phyloP scores from a whole-genome alignment of 2,113 vertebrate species.

The Pristiophorus japonicus region DNA sequence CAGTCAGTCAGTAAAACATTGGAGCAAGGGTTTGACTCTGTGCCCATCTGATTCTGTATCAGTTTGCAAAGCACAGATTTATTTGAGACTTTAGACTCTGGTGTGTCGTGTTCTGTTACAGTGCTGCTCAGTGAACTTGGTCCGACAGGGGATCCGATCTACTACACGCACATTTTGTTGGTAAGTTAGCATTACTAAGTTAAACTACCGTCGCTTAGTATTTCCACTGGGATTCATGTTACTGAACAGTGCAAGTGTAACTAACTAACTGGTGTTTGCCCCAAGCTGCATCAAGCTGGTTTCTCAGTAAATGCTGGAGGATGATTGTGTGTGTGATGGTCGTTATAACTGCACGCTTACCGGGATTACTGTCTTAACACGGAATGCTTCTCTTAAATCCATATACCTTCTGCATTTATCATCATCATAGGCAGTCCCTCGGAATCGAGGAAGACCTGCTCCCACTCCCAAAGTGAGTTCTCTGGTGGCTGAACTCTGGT shows the following conservation, averaged over 20 bases:
- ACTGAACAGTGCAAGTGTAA: background rate
- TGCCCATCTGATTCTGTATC: constrained; percentile 32
- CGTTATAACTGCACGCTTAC: background rate
- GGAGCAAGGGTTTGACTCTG: background rate
- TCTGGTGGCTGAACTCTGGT: too few relatives aligned
- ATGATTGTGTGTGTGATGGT: background rate
- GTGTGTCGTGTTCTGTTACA: background rate
- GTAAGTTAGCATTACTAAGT: background rate
- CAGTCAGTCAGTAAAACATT: background rate
- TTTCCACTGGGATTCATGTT: background rate
- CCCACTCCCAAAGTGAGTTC: too few relatives aligned
- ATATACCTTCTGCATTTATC: background rate
- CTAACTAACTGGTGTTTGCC: too few relatives aligned
- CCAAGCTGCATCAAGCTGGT: background rate
- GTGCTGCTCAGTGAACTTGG: background rate
- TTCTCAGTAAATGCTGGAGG: too few relatives aligned
- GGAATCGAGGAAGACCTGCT: too few relatives aligned
- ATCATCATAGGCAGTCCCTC: too few relatives aligned
- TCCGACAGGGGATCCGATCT: too few relatives aligned
- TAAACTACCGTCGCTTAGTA: background rate
- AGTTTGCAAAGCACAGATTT: background rate
- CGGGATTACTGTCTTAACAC: background rate
- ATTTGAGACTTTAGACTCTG: background rate
- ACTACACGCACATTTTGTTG: background rate
- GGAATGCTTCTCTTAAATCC: background rate